phyloP scores from a whole-genome alignment of 2,113 vertebrate species.

The Procavia capensis region DNA sequence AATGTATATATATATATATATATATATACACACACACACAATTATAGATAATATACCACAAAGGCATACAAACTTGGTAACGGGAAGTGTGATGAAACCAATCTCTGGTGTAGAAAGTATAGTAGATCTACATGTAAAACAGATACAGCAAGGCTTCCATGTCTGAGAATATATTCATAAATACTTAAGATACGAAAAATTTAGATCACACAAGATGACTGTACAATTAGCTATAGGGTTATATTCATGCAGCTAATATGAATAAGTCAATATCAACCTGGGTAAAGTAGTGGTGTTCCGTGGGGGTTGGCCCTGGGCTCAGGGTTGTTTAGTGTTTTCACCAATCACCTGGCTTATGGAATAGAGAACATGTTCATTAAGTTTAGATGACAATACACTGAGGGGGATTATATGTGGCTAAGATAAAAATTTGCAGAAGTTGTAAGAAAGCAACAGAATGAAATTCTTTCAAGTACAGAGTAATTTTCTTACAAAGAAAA shows the following conservation, averaged over 20 bases:
- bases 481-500: conserved; percentile 68
- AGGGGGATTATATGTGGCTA: conserved; percentile 77
- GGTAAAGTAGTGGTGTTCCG: not conserved
- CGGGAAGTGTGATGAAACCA: conserved; percentile 38
- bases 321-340: not conserved
- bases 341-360: conserved; percentile 75
- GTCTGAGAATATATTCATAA: conserved; percentile 55
- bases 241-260: conserved; percentile 81
- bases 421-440: conserved; percentile 73
- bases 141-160: conserved; percentile 68
- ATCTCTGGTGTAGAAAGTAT: conserved; percentile 9
- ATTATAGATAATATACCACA: not conserved
- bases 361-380: conserved; percentile 83
- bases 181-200: conserved; percentile 65
- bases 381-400: conserved; percentile 78
- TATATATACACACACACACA: no score
- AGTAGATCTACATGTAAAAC: conserved; percentile 5
- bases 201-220: conserved; percentile 67
- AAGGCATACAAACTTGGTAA: conserved; percentile 49
- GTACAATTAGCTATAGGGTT: conserved; percentile 73
- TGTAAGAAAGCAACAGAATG: conserved; percentile 70
- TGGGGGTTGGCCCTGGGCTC: not conserved
- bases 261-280: conserved; percentile 82
- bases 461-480: conserved; percentile 61
- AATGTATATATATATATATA: no score